A percentile compares a stretch with the other conserved stretches of the same genome.
phyloP scores from a whole-genome alignment of 2,113 vertebrate genomes.

The Nymphicus hollandicus region DNA sequence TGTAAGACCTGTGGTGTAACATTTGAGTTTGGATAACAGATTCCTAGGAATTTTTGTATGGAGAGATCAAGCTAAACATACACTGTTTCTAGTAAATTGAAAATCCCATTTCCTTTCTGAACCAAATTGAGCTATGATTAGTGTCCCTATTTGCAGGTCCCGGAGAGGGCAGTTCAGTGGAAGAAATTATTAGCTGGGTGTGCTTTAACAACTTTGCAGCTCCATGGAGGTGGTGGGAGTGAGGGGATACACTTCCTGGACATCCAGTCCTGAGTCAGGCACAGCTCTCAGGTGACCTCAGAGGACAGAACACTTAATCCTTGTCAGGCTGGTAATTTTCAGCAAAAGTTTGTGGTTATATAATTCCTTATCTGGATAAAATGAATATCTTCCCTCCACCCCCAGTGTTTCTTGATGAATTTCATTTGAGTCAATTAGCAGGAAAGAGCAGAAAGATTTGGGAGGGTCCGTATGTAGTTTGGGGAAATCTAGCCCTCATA shows the following conservation, averaged over 20 bases:
- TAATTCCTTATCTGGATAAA: neutral
- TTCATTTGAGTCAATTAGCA: neutral
- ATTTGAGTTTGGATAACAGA: neutral
- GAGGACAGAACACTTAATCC: neutral
- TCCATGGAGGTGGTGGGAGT: accelerated
- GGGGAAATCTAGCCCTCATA: neutral
- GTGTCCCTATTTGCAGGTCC: neutral
- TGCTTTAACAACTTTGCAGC: neutral
- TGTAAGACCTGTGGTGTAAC: neutral
- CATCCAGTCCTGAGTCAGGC: neutral
- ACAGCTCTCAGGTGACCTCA: neutral
- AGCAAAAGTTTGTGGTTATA: neutral
- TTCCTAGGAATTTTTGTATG: neutral
- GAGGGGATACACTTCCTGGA: neutral
- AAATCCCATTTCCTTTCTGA: neutral
- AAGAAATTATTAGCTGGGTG: neutral
- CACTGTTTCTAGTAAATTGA: neutral
- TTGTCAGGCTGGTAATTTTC: neutral
- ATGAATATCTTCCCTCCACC: neutral
- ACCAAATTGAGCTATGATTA: neutral
- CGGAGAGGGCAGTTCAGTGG: neutral
- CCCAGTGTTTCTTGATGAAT: neutral
- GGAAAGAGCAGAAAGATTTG: neutral
- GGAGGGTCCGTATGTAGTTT: neutral
- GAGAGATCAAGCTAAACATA: neutral